Base-by-base conservation (phyloP, 1,140 invertebrate species). In the Lasioglossum baleicum region DNA sequence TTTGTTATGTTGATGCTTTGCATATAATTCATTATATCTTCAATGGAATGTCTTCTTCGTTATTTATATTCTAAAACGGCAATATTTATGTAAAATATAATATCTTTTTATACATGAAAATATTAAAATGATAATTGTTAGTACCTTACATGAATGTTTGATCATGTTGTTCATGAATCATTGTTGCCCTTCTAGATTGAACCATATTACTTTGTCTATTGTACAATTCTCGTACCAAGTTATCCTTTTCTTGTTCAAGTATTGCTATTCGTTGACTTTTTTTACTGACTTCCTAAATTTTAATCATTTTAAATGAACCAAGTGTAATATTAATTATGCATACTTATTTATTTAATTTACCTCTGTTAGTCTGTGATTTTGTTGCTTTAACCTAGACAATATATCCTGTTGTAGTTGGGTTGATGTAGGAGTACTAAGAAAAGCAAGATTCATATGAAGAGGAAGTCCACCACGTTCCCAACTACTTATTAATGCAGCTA, bases 391-490 rank as follows among this genome's bases (percentile, higher is more conserved):
- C 87, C 95, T 87, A 83, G 94, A 90, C 80, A 95, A 74, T 88
- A 94, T 88, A 91, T 94, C 91, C 90, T 94, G 92, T 65, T 93
- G 91, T 71, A 91, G 75, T 65, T 92, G 92, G 3, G 90, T 84
- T 6, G 92, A 89, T 20, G 90, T 88, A 69, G 92, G 87, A 83
- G 93, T 88, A 89, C 93, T 92, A 35, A 95, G 94, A 60, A 97
- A 94, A 40, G 97, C 97, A 60, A 98, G 94, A 93, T 98, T 98
- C 96, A 98, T 98, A 87, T 98, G 97, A 17, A 97, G 89, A 0
- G 97, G 97, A 68, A 96, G 92, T 73, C 97, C 96, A 83, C 97
- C 97, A 87, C 97, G 94, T 87, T 97, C 96, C 94, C 97, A 97
- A 75, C 96, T 97, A 48, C 97, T 96, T 64, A 97, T 97, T 48